Base-by-base conservation (phyloP, 2,888 invertebrate genomes). In the Zygothrica quintamaculata region DNA sequence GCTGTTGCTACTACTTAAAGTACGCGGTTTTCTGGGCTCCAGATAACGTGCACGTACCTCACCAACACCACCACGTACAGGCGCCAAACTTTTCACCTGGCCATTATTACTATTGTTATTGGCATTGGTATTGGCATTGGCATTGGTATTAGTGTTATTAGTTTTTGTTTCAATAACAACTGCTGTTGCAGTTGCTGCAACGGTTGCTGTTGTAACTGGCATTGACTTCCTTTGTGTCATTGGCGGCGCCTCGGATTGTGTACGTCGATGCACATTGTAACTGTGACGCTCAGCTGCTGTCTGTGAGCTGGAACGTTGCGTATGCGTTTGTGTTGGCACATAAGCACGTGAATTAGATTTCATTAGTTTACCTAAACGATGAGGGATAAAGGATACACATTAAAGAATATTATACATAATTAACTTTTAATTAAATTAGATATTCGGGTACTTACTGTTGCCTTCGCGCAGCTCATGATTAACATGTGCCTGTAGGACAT, bases 41-140 rank as follows among this genome's bases (percentile, higher is more conserved):
- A 94, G 88, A 77, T 94, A 94, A 15, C 94, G 92, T 0, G 95
- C 93, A 65, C 94, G 93, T 73, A 91, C 82, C 13, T 90, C 89
- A 0, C 87, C 67, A 7, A 88, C 48, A 1, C 88, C n/a, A n/a
- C n/a, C n/a, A n/a, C n/a, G 86, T 7, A 67, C 44, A 2, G 71
- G 47, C 3, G 55, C 62, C 3, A 58, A 29, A 12, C 39, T 15
- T 2, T 25, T 13, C 11, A 25, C 11, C 42, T 43, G 1, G 51
- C 47, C 11, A n/a, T n/a, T n/a, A n/a, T n/a, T n/a, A n/a, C n/a
- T n/a, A n/a, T n/a, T n/a, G n/a, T n/a, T n/a, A n/a, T n/a, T n/a
- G n/a, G n/a, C n/a, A n/a, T n/a, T n/a, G n/a, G n/a, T n/a, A n/a
- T n/a, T n/a, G n/a, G n/a, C n/a, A n/a, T n/a, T n/a, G n/a, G n/a